Evolutionary conservation across 2,113 vertebrate genomes (phyloP).

Genomic region (human): GRCh38 chr22:26058001-26058500

Average conservation of each 20-base stretch:
- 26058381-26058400: not conserved
- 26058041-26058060: not conserved
- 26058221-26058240: not conserved
- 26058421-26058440: not conserved
- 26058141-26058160: not conserved
- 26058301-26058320: too few relatives aligned
- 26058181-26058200: not conserved
- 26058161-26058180: not conserved
- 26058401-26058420: not conserved
- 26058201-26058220: not conserved
- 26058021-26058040: not conserved
- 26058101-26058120: not conserved
- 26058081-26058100: not conserved
- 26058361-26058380: not conserved
- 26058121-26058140: not conserved
- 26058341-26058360: not conserved
- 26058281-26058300: too few relatives aligned
- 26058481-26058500: not conserved
- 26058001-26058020: not conserved
- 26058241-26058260: not conserved
- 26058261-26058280: not conserved
- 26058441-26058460: not conserved
- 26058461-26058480: accelerated
- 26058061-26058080: not conserved
- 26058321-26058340: too few relatives aligned